A percentile compares a stretch with the other conserved stretches of the same genome.
phyloP scores from a whole-genome alignment of 2,888 invertebrate genomes.

The Phorcus lineatus region DNA sequence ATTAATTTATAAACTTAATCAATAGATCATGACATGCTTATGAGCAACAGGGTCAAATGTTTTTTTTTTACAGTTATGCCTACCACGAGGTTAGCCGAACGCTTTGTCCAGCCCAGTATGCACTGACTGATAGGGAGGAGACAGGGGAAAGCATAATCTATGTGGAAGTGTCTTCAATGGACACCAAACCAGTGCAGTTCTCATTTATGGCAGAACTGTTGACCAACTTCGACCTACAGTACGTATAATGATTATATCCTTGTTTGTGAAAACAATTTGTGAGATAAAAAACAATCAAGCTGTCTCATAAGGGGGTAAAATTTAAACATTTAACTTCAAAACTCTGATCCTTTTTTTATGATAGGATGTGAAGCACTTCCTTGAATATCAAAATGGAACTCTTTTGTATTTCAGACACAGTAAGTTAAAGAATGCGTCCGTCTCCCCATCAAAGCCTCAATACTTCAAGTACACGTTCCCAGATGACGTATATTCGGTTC shows the following conservation, averaged over 20 bases:
- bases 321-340: too few relatives aligned
- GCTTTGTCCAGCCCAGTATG: conserved; percentile 69
- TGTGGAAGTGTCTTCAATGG: conserved; percentile 84
- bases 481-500: conserved; percentile 72
- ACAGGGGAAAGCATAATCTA: conserved; percentile 75
- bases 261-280: too few relatives aligned
- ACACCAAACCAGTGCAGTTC: conserved; percentile 79
- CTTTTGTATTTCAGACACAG: conserved; percentile 47
- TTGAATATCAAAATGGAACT: too few relatives aligned
- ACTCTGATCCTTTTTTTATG: too few relatives aligned
- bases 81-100: conserved; percentile 69
- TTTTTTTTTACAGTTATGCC: conserved; percentile 54
- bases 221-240: conserved; percentile 68
- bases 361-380: too few relatives aligned
- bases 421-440: conserved; percentile 49
- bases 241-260: neutral
- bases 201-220: conserved; percentile 80
- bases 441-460: conserved; percentile 80
- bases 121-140: conserved; percentile 21
- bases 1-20: too few relatives aligned
- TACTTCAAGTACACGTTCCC: conserved; percentile 81
- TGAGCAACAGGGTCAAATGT: too few relatives aligned
- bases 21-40: too few relatives aligned
- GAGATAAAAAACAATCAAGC: too few relatives aligned
- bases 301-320: too few relatives aligned